Percentiles rank a stretch among this genome's conserved stretches.
Conservation (phyloP, 1,140 invertebrate species). For the Wasmannia auropunctata region DNA sequence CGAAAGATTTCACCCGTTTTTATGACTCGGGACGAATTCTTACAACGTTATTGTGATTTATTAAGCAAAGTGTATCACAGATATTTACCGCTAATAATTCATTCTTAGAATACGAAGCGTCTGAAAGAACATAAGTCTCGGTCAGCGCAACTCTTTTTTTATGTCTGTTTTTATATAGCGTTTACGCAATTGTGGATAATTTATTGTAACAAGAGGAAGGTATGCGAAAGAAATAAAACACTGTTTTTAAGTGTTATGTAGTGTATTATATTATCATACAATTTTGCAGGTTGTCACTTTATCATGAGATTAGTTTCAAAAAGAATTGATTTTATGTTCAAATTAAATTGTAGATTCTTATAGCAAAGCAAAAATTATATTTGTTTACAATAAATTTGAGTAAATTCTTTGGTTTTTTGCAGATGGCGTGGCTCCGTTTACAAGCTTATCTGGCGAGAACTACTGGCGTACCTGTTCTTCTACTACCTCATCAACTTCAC, state of each 20-base stretch:
- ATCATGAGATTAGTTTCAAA: not conserved
- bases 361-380: not conserved
- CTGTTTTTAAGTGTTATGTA: not conserved
- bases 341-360: not conserved
- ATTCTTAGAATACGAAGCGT: not conserved
- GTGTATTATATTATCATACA: not conserved
- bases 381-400: slow-evolving; percentile 19
- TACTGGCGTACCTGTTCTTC: slow-evolving; percentile 93
- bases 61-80: slow-evolving; percentile 3
- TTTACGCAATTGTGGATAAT: not conserved
- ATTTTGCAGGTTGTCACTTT: not conserved
- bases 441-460: slow-evolving; percentile 97
- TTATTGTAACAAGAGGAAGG: not conserved
- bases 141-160: not conserved
- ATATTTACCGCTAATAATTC: slow-evolving; percentile 38
- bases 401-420: slow-evolving; percentile 76
- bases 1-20: not conserved
- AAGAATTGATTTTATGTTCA: not conserved
- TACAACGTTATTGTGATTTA: not conserved
- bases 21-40: not conserved
- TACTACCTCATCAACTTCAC: slow-evolving; percentile 95
- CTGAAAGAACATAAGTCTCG: not conserved
- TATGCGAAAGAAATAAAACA: not conserved
- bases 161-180: not conserved
- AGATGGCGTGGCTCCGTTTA: slow-evolving; percentile 99